Evolutionary conservation across 2,797 vertebrate genomes (phyloP), one percentile per base, ranked within the genome.

Genomic region (Anomalospiza imberbis): DNA sequence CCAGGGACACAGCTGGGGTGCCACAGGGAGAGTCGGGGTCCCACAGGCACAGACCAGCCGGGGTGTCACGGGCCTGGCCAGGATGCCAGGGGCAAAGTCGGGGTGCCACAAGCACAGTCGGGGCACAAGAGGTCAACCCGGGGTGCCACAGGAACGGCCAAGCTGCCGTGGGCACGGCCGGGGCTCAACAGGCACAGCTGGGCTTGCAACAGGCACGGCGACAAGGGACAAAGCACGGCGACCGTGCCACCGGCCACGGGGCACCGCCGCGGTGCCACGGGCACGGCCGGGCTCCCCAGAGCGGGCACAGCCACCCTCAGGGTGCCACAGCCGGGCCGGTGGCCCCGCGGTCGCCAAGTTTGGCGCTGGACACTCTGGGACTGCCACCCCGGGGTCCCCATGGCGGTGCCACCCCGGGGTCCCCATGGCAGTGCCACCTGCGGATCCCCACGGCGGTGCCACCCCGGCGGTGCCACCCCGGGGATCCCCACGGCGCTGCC

Each of bases 121-220:
- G 47, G 38, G 28, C 38, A 42, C 38, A 8, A 22, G 1, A 62
- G 28, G 8, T 6, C 42, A 31, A 57, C 10, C 7, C 6, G 55
- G 55, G 55, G 67, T 16, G 26, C 32, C 16, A 2, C 6, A 2
- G 29, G 6, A 6, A 18, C 4, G 28, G 12, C 32, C 60, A 28
- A 14, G 22, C 22, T 12, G 28, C 29, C 34, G 11, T 0, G 7
- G 51, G 34, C 21, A 66, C 0, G 1, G 53, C 6, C 1, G 12
- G 29, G 20, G 29, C 12, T 31, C 34, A 18, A 32, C 22, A 13
- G 63, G 48, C 54, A 55, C 34, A 7, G 63, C 8, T 3, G 40
- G 55, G 50, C 7, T 57, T 36, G 50, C 22, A 47, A 71, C 26
- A 24, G 66, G 28, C 66, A 22, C 24, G 8, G 50, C 2, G 8